phyloP scores from a whole-genome alignment of 1,140 invertebrate genomes.

The Solenopsis fugax region DNA sequence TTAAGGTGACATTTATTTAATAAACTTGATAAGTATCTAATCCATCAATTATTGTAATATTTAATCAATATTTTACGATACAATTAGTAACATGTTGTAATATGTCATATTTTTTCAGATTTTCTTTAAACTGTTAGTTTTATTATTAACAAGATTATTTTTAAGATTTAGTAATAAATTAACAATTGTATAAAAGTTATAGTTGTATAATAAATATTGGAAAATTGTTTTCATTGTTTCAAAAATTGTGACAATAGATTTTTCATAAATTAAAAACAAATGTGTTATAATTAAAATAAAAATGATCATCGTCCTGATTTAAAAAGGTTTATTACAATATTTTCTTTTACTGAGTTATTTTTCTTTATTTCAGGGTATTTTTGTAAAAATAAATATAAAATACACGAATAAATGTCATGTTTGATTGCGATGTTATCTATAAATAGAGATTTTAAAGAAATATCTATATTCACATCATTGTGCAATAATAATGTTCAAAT shows the following conservation, averaged over 20 bases:
- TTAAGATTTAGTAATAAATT: too few relatives aligned
- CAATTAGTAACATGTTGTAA: background rate
- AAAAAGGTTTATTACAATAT: background rate
- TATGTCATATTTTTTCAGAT: background rate
- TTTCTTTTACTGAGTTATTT: background rate
- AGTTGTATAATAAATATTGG: background rate
- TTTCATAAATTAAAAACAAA: background rate
- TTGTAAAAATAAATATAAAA: constrained; percentile 1
- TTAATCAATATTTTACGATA: background rate
- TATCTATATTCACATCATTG: background rate
- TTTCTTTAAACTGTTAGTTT: too few relatives aligned
- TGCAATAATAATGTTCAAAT: background rate
- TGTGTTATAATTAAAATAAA: background rate
- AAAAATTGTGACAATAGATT: background rate
- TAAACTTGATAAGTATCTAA: background rate
- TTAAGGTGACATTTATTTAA: background rate
- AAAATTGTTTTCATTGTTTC: background rate
- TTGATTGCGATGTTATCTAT: background rate
- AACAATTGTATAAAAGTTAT: too few relatives aligned
- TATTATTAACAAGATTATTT: too few relatives aligned
- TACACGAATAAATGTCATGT: background rate
- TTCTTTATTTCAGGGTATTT: constrained; percentile 10
- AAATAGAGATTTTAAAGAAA: background rate
- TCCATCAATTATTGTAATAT: background rate
- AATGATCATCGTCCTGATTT: background rate